These are phyloP conservation scores for Tychaedon coryphoeus DNA, from an alignment of 2,113 vertebrate species.

Conservation along the genomic window DNA sequence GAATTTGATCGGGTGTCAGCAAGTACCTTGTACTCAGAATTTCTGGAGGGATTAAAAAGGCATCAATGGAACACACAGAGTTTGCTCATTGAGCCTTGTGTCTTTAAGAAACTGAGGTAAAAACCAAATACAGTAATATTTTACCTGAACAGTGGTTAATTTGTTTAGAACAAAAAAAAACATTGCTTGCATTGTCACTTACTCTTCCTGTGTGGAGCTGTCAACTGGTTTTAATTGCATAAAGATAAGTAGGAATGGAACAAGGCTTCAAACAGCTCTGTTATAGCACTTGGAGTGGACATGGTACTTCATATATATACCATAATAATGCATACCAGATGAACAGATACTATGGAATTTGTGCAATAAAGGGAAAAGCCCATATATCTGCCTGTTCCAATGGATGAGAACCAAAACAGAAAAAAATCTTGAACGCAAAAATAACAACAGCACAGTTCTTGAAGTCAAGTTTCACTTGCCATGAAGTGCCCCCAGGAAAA, in stretches of 20 bases:
- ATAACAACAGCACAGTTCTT: neutral
- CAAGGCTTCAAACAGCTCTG: neutral
- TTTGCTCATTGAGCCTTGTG: neutral
- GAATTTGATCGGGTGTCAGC: neutral
- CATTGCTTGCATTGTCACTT: neutral
- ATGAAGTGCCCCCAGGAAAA: neutral
- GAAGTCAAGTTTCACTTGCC: neutral
- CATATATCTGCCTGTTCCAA: neutral
- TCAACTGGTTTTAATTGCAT: conserved; percentile 16
- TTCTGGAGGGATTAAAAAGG: neutral
- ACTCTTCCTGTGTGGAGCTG: neutral
- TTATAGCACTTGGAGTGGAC: neutral
- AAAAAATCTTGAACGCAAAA: neutral
- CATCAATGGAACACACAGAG: neutral
- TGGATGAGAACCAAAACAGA: neutral
- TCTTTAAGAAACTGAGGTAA: neutral
- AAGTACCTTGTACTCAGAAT: neutral
- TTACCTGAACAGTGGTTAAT: neutral
- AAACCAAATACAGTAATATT: neutral
- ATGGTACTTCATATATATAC: conserved; percentile 4
- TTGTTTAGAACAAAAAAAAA: neutral
- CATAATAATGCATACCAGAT: conserved; percentile 19
- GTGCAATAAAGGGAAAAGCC: conserved; percentile 29
- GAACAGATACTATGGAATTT: conserved; percentile 34
- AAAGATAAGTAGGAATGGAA: neutral